Conservation (phyloP, 2,113 vertebrate genomes). For the Dromiciops gliroides region DNA sequence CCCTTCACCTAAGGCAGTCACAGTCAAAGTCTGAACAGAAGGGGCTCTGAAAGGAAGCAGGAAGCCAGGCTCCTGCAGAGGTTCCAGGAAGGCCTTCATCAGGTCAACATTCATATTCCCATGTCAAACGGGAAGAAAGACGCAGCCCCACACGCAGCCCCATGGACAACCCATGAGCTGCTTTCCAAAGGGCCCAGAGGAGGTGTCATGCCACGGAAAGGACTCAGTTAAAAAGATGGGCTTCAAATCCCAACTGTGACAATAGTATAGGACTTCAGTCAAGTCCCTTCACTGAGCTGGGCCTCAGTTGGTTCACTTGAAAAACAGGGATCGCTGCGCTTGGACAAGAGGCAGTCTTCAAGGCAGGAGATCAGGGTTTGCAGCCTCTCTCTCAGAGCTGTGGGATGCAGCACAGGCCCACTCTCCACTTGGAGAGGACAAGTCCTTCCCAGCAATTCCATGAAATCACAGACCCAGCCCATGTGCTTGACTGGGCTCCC, state of each 20-base stretch:
- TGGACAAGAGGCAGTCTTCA: rapidly evolving
- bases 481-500: too few relatives aligned
- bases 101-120: too few relatives aligned
- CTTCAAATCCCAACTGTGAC: neutral
- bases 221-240: neutral
- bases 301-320: neutral
- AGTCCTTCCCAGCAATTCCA: too few relatives aligned
- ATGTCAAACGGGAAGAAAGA: too few relatives aligned
- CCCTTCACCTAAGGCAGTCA: neutral
- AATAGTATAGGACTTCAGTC: neutral
- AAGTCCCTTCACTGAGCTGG: too few relatives aligned
- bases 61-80: too few relatives aligned
- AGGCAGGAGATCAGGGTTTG: neutral
- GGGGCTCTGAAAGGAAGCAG: neutral
- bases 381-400: neutral
- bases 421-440: too few relatives aligned
- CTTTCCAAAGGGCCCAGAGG: neutral
- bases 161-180: neutral
- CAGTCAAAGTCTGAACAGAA: neutral
- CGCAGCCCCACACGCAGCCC: neutral
- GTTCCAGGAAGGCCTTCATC: too few relatives aligned
- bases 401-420: too few relatives aligned
- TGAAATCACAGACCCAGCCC: neutral
- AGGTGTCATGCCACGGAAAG: neutral
- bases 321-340: neutral